Conservation (phyloP, 2,113 vertebrate genomes). For the Rhinolophus sinicus region DNA sequence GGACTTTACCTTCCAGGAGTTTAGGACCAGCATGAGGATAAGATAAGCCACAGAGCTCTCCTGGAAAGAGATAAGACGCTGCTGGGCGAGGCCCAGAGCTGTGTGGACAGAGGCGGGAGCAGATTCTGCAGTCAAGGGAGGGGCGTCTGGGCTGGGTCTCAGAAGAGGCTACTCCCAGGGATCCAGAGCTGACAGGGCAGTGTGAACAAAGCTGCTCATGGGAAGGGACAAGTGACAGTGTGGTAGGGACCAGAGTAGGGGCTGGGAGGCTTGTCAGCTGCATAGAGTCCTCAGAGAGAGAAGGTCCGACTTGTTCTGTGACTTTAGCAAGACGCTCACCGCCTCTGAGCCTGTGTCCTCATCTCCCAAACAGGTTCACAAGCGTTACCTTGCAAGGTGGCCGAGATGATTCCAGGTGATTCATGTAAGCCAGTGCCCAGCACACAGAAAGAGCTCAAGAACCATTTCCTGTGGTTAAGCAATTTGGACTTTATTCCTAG, state of each 20-base stretch:
- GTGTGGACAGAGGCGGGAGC: too few relatives aligned
- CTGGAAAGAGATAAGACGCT: background rate
- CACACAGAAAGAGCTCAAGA: background rate
- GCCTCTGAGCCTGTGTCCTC: background rate
- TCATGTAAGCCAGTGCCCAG: fast-evolving
- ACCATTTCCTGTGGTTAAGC: background rate
- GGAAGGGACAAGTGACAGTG: background rate
- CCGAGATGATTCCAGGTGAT: fast-evolving
- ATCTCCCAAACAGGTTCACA: background rate
- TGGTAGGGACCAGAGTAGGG: background rate
- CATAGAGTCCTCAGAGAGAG: background rate
- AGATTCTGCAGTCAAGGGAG: fast-evolving
- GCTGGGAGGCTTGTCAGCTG: background rate
- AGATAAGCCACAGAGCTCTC: conserved; percentile 21
- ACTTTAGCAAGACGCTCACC: background rate
- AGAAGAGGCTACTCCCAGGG: background rate
- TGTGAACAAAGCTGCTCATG: fast-evolving
- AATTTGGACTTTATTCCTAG: conserved; percentile 27
- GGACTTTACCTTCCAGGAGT: conserved; percentile 51
- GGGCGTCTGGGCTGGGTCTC: background rate
- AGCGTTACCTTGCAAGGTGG: background rate
- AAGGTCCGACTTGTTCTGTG: background rate
- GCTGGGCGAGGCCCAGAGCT: background rate
- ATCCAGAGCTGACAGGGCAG: background rate
- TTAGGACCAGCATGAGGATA: background rate